Evolutionary conservation across 1,140 invertebrate genomes (phyloP), one percentile per base, ranked within the genome.

Genomic region (Prorops nasuta): DNA sequence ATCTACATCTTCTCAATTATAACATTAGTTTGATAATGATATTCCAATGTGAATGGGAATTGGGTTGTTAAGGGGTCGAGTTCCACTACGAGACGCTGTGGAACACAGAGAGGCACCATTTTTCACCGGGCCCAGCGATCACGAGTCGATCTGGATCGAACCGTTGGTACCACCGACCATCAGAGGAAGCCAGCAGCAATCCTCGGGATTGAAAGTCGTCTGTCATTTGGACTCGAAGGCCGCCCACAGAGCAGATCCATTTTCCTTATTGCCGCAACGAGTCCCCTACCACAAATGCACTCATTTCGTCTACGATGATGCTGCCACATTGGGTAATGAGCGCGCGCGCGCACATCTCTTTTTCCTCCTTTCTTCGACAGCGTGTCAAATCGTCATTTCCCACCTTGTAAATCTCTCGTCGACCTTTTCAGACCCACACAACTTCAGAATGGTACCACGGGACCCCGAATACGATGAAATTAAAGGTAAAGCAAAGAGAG

Each of bases 271-370:
- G 7, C 79, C 80, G 6, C 75, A 81, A n/a, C 79, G 86, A 44
- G 75, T 92, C 4, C 85, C 91, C 31, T 83, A 86, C 0, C 73
- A 77, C 51, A 81, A 84, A 22, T 94, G 91, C 73, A 89, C 89
- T 3, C 90, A 94, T 68, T 70, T 93, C 7, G 82, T 93, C 44
- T 93, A 93, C 63, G 84, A 86, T 7, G 84, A 86, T 7, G 90
- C 88, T 56, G 88, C 89, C 1, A 83, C 83, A 8, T 56, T 77
- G 20, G 72, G 75, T 76, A 59, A 54, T 9, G 54, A 43, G 18
- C n/a, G n/a, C n/a, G n/a, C n/a, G n/a, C n/a, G n/a, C n/a, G n/a
- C n/a, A n/a, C n/a, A n/a, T n/a, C n/a, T n/a, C n/a, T n/a, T n/a
- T n/a, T n/a, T n/a, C n/a, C n/a, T n/a, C n/a, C n/a, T n/a, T n/a